A percentile compares a stretch with the other conserved stretches of the same genome.
These are phyloP conservation scores for Varanus salvator DNA, from an alignment of 2,113 vertebrate species.

Conservation along the genomic window DNA sequence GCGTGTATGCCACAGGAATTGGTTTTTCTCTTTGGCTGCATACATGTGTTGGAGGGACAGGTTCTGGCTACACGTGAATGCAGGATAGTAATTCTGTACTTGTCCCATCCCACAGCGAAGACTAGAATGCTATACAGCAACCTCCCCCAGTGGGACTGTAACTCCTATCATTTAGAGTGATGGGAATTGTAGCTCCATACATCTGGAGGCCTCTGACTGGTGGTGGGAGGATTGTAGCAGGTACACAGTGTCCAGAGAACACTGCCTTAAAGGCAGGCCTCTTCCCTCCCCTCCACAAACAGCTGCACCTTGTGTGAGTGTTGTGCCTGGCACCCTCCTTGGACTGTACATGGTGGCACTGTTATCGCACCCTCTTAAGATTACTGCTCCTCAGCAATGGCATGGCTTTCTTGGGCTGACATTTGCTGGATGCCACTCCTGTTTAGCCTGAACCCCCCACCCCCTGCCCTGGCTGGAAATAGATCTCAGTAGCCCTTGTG, in stretches of 20 bases:
- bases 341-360: neutral
- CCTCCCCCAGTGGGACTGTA: too few relatives aligned
- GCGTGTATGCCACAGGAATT: neutral
- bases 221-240: too few relatives aligned
- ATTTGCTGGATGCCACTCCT: neutral
- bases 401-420: neutral
- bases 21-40: neutral
- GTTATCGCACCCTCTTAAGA: neutral
- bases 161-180: too few relatives aligned
- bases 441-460: neutral
- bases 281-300: too few relatives aligned
- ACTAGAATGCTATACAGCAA: neutral
- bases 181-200: too few relatives aligned
- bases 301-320: too few relatives aligned
- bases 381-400: neutral
- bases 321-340: too few relatives aligned
- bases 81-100: neutral
- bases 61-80: neutral
- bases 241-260: neutral
- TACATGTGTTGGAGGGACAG: too few relatives aligned
- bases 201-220: too few relatives aligned
- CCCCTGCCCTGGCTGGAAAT: neutral
- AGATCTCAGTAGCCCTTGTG: neutral
- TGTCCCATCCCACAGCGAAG: neutral
- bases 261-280: neutral